Percentiles rank a stretch among this genome's conserved stretches.
These are phyloP conservation scores for Nemurella pictetii DNA, from an alignment of 2,888 invertebrate genomes.

Conservation along the genomic window DNA sequence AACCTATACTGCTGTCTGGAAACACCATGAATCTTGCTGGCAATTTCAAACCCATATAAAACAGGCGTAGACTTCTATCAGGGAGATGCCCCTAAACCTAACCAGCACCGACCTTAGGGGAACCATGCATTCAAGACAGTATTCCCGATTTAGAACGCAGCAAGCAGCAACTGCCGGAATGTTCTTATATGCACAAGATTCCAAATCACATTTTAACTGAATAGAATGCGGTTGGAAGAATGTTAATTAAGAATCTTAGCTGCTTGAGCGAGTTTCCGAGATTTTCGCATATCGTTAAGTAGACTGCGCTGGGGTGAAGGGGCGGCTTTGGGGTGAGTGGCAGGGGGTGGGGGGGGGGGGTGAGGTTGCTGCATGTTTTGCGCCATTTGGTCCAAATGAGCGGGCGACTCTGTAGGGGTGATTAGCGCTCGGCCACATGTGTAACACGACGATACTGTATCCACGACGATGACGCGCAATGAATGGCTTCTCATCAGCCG, in stretches of 20 bases:
- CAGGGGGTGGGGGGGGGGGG: neutral
- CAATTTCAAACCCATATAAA: neutral
- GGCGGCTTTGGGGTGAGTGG: neutral
- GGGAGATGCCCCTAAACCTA: neutral
- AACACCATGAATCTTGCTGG: neutral
- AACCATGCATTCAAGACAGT: neutral
- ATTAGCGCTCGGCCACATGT: neutral
- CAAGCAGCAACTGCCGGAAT: neutral
- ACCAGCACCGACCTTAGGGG: neutral
- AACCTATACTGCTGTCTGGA: neutral
- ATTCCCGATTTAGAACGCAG: neutral
- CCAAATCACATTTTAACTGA: conserved; percentile 12
- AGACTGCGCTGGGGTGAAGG: neutral
- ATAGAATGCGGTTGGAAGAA: conserved; percentile 9
- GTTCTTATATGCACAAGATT: conserved; percentile 1
- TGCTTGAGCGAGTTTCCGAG: neutral
- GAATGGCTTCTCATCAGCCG: neutral
- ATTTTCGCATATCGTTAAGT: conserved; percentile 24
- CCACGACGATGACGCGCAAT: neutral
- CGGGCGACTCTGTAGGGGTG: neutral
- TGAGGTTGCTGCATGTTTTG: neutral
- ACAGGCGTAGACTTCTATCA: neutral
- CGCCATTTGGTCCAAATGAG: neutral
- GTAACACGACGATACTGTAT: neutral
- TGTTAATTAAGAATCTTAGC: conserved; percentile 26